Conservation (phyloP, 1,140 invertebrate genomes). For the Drosophila ogumai region DNA sequence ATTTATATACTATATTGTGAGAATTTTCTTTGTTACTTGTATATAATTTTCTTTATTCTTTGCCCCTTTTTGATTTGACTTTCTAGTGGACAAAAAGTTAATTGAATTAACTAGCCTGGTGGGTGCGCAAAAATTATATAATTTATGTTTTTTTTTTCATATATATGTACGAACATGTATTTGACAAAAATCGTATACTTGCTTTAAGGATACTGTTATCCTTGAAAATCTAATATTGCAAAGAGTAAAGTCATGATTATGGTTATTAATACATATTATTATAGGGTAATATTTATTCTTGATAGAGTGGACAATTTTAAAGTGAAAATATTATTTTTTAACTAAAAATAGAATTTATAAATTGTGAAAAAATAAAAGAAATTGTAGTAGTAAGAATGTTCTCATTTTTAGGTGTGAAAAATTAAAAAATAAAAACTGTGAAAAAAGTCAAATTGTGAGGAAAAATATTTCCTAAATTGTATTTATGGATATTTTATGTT, state of each 20-base stretch:
- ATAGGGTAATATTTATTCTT: background rate
- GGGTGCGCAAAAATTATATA: conserved; percentile 32
- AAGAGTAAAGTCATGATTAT: background rate
- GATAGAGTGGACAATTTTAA: background rate
- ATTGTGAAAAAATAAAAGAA: background rate
- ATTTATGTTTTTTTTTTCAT: background rate
- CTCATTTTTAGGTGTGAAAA: background rate
- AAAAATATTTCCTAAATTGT: background rate
- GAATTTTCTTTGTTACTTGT: conserved; percentile 1
- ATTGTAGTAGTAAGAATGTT: no score
- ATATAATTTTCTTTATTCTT: background rate
- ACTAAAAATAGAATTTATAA: background rate
- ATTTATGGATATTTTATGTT: background rate
- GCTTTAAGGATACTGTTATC: conserved; percentile 1
- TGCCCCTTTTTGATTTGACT: background rate
- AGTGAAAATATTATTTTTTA: no score
- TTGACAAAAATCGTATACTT: no score
- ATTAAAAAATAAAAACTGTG: no score
- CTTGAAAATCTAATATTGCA: background rate
- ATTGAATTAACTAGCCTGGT: conserved; percentile 11
- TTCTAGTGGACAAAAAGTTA: conserved; percentile 1
- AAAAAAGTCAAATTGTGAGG: background rate
- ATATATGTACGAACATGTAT: no score
- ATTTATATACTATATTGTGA: background rate
- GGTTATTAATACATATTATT: background rate